phyloP scores from a whole-genome alignment of 2,888 invertebrate species.

The Drosophila fungiperda region DNA sequence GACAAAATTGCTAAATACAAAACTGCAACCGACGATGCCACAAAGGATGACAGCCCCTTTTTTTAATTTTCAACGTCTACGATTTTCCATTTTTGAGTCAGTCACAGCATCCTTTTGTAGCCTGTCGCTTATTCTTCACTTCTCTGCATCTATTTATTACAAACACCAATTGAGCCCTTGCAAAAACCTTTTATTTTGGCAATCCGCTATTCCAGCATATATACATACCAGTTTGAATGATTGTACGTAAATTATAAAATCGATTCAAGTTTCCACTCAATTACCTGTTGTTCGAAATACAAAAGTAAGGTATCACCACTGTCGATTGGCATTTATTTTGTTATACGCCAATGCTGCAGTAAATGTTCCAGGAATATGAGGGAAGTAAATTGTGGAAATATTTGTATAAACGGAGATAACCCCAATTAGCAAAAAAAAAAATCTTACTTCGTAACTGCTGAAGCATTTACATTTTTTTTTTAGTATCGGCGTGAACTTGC shows the following conservation, averaged over 20 bases:
- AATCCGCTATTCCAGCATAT: conserved; percentile 3
- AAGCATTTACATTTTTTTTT: conserved; percentile 1
- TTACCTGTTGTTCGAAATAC: conserved; percentile 77
- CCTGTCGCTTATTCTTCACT: conserved; percentile 2
- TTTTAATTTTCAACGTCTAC: conserved; percentile 17
- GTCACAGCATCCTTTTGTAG: conserved; percentile 10
- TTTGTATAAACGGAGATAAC: conserved; percentile 18
- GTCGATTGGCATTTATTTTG: conserved; percentile 17
- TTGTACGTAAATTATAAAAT: conserved; percentile 81
- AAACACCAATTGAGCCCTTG: conserved; percentile 24
- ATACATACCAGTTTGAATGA: conserved; percentile 1
- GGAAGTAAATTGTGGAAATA: conserved; percentile 8
- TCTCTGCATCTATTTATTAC: conserved; percentile 23
- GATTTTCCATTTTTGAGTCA: conserved; percentile 16
- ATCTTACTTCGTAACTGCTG: conserved; percentile 6
- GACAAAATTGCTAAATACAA: conserved; percentile 2
- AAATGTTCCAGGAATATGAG: not conserved
- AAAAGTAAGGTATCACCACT: conserved; percentile 31
- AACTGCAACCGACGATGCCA: conserved; percentile 10
- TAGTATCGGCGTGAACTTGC: not conserved
- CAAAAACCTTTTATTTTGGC: conserved; percentile 23
- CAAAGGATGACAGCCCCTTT: not conserved
- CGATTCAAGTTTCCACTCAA: conserved; percentile 84
- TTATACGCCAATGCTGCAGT: conserved; percentile 4
- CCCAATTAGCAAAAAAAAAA: conserved; percentile 7